Base-by-base conservation (phyloP, 1,140 invertebrate species). In the Saccostrea echinata region DNA sequence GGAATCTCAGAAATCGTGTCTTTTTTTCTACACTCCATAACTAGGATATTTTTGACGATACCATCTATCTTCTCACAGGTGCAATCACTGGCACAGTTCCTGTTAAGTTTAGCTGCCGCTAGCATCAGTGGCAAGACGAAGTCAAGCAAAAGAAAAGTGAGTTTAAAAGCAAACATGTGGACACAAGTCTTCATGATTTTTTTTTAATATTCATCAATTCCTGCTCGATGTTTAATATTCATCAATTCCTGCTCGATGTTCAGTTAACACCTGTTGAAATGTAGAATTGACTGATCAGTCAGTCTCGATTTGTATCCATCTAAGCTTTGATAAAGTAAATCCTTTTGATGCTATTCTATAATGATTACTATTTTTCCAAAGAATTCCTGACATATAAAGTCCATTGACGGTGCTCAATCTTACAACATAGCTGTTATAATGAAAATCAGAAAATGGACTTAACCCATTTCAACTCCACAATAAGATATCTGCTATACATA, bases 391-490 rank as follows among this genome's bases (percentile, higher is more conserved):
- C 27, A 16, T 35, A 3, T 21, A n/a, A 2, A 30, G 68, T 76
- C 68, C 68, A 33, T 8, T 30, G 68, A 30, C 24, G 27, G 30
- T 76, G 27, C 8, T 13, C 9, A 13, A 13, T 76, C 68, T 76
- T 11, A 76, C 27, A 33, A 76, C 68, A 76, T 30, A 33, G 3
- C 68, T 6, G 68, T 76, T 76, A 16, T 33, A 16, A 27, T 76
- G 68, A 76, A 76, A 76, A 76, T 76, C 68, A 76, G 68, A 76
- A 76, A 30, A 76, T 76, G 68, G 68, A 76, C 68, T 76, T 76
- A 76, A 76, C 68, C 68, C 68, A 76, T 76, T 76, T 76, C 30
- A 76, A 76, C 68, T 27, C 27, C 24, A 76, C 68, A 76, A 76
- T 76, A 76, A 76, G 68, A 76, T 33, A 27, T 76, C 68, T 76